Evolutionary conservation across 1,140 invertebrate species (phyloP).

Genomic region (Schlechtendalia chinensis): DNA sequence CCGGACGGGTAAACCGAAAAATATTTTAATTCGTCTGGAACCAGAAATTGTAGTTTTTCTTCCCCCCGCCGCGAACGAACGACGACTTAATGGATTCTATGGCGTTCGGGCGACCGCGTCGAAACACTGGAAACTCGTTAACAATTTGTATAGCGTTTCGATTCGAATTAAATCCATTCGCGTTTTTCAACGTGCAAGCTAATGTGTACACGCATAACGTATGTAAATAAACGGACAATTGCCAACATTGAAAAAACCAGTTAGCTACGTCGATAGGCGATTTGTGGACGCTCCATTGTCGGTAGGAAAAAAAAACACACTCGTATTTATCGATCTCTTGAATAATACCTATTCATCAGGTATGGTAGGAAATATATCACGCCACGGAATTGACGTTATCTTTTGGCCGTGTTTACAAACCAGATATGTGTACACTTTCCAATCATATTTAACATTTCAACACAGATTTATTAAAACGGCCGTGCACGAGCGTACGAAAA

Average conservation of each 20-base stretch:
- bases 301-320: background rate
- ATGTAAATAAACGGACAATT: background rate
- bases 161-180: no score
- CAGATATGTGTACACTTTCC: constrained; percentile 1
- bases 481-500: background rate
- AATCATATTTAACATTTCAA: constrained; percentile 10
- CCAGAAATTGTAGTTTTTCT: background rate
- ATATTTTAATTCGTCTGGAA: background rate
- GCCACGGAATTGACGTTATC: background rate
- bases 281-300: background rate
- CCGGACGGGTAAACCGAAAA: background rate
- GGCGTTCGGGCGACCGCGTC: no score
- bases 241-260: background rate
- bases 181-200: no score
- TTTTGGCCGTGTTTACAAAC: background rate
- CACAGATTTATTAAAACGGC: constrained; percentile 5
- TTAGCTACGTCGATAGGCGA: background rate
- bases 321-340: background rate
- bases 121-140: no score
- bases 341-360: background rate
- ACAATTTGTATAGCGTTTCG: no score
- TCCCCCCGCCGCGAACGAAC: background rate
- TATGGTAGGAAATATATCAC: background rate
- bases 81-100: background rate
- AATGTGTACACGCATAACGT: background rate